phyloP scores from a whole-genome alignment of 2,113 vertebrate genomes.

The Macquaria ambigua region DNA sequence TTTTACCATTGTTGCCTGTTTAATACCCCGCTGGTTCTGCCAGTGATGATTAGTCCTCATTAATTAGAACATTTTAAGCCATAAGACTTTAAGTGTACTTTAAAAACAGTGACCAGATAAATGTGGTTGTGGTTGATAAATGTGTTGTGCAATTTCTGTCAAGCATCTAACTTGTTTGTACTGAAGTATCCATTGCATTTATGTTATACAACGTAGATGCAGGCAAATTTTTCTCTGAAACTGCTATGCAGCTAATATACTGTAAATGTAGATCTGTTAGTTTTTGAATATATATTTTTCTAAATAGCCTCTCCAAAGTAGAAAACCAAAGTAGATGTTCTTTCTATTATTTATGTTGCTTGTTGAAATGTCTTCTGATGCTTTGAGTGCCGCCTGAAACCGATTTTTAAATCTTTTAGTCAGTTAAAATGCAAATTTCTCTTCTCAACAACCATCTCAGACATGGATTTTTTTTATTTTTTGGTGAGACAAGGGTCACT shows the following conservation, averaged over 20 bases:
- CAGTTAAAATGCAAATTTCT: slow-evolving; percentile 34
- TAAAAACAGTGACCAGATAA: slow-evolving; percentile 55
- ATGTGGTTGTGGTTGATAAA: slow-evolving; percentile 49
- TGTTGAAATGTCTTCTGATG: slow-evolving; percentile 48
- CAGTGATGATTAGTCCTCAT: slow-evolving; percentile 26
- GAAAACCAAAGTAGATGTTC: slow-evolving; percentile 69
- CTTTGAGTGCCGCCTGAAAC: slow-evolving; percentile 49
- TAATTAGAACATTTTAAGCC: slow-evolving; percentile 67
- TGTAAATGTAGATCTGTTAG: slow-evolving; percentile 80
- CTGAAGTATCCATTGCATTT: slow-evolving; percentile 73
- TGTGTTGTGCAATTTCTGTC: slow-evolving; percentile 69
- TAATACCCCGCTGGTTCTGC: slow-evolving; percentile 31
- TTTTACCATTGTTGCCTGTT: slow-evolving; percentile 49
- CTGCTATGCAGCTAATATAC: slow-evolving; percentile 88
- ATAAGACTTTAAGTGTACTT: slow-evolving; percentile 65
- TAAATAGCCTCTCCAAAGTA: slow-evolving; percentile 69
- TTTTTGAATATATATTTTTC: slow-evolving; percentile 80
- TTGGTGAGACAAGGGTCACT: slow-evolving; percentile 13
- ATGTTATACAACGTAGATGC: slow-evolving; percentile 71
- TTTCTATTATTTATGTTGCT: slow-evolving; percentile 74
- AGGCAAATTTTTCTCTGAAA: slow-evolving; percentile 84
- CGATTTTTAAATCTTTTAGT: slow-evolving; percentile 14
- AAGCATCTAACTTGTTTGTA: slow-evolving; percentile 70
- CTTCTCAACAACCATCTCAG: slow-evolving; percentile 37
- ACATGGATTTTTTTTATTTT: slow-evolving; percentile 23